Conservation (phyloP, 2,113 vertebrate genomes). For the Festucalex cinctus region DNA sequence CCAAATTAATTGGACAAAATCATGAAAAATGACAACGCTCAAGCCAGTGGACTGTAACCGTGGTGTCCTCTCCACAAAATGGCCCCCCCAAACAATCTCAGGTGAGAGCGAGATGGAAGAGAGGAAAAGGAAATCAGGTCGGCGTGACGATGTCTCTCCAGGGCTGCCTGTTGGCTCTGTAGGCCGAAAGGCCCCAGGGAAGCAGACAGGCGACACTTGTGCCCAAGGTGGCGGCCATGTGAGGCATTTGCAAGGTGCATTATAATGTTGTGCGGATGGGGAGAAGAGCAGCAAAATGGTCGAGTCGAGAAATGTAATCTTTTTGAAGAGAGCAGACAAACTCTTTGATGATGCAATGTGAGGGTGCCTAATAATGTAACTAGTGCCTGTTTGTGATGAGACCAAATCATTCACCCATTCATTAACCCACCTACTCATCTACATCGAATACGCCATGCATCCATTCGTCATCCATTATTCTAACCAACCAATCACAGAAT, state of each 20-base stretch:
- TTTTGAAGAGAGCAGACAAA: neutral
- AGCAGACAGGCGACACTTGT: slow-evolving; percentile 48
- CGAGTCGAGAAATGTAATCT: neutral
- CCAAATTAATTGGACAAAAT: slow-evolving; percentile 30
- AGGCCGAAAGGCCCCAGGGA: slow-evolving; percentile 41
- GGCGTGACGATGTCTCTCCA: slow-evolving; percentile 47
- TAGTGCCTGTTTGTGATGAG: neutral
- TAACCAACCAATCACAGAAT: no score
- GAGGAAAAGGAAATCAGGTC: slow-evolving; percentile 50
- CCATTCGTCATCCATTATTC: no score
- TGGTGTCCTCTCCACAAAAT: slow-evolving; percentile 17
- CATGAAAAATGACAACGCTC: neutral
- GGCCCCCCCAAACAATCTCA: slow-evolving; percentile 30
- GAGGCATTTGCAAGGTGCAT: slow-evolving; percentile 25
- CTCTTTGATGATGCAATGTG: no score
- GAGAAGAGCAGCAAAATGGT: neutral
- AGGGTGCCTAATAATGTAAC: neutral
- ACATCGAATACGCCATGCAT: no score
- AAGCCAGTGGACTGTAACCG: slow-evolving; percentile 6
- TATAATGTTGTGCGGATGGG: neutral
- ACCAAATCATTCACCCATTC: neutral
- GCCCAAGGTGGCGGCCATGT: slow-evolving; percentile 17
- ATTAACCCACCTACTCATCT: neutral
- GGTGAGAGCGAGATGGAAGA: slow-evolving; percentile 43
- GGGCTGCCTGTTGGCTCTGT: slow-evolving; percentile 38